Percentiles rank a stretch among this genome's conserved stretches.
Conservation (phyloP, 2,113 vertebrate species). For the Pithys albifrons region DNA sequence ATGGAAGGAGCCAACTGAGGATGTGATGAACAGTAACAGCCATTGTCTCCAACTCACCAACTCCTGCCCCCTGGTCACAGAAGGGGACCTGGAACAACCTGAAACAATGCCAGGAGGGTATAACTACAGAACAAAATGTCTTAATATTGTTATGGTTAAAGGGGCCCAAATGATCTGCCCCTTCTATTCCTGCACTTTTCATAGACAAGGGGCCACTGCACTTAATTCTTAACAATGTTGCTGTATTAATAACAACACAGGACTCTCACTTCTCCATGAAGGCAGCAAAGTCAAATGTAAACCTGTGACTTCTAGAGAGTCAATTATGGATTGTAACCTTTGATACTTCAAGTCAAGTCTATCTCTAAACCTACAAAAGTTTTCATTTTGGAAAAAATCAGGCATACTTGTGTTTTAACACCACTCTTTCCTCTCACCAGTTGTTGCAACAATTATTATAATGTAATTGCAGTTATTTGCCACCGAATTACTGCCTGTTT, state of each 20-base stretch:
- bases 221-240: neutral
- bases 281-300: neutral
- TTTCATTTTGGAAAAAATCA: neutral
- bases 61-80: neutral
- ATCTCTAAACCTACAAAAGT: neutral
- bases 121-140: neutral
- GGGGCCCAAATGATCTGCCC: neutral
- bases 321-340: neutral
- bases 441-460: neutral
- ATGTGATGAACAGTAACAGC: accelerated
- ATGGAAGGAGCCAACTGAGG: neutral
- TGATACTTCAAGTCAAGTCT: neutral
- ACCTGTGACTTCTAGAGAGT: neutral
- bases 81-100: neutral
- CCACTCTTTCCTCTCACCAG: neutral
- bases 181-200: neutral
- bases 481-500: neutral
- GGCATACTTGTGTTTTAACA: neutral
- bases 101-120: neutral
- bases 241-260: neutral
- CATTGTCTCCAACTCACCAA: neutral
- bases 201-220: neutral
- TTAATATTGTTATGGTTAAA: neutral
- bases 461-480: neutral
- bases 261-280: neutral